phyloP scores from a whole-genome alignment of 2,113 vertebrate genomes.

The Calyptomena viridis region DNA sequence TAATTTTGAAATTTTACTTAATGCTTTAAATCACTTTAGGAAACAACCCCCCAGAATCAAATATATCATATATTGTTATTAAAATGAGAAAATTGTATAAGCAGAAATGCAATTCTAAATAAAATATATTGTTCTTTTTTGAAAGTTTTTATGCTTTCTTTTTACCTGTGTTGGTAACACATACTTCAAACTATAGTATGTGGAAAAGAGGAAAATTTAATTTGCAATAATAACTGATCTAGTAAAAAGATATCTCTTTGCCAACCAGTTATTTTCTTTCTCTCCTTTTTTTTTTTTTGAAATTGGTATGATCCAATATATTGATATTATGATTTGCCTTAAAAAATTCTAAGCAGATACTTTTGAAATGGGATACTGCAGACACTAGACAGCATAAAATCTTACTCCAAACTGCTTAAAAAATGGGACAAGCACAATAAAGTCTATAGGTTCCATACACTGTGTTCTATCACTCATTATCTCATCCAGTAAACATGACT shows the following conservation, averaged over 20 bases:
- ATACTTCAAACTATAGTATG: background rate
- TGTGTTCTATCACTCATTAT: background rate
- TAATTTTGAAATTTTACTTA: background rate
- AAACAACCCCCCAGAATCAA: background rate
- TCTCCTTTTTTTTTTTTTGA: accelerated
- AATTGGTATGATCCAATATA: background rate
- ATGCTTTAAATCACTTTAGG: background rate
- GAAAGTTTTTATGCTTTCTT: background rate
- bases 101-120: background rate
- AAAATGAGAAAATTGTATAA: background rate
- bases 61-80: background rate
- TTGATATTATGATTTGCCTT: background rate
- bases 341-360: background rate
- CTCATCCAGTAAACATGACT: background rate
- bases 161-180: background rate
- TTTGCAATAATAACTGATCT: background rate
- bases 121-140: background rate
- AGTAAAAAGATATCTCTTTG: background rate
- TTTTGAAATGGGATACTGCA: background rate
- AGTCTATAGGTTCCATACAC: background rate
- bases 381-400: background rate
- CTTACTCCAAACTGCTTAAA: background rate
- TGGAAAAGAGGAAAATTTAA: background rate
- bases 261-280: background rate
- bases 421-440: background rate